Percentiles rank a stretch among this genome's conserved stretches.
Evolutionary conservation across 2,113 vertebrate genomes (phyloP).

Genomic region (Saguinus imperator): DNA sequence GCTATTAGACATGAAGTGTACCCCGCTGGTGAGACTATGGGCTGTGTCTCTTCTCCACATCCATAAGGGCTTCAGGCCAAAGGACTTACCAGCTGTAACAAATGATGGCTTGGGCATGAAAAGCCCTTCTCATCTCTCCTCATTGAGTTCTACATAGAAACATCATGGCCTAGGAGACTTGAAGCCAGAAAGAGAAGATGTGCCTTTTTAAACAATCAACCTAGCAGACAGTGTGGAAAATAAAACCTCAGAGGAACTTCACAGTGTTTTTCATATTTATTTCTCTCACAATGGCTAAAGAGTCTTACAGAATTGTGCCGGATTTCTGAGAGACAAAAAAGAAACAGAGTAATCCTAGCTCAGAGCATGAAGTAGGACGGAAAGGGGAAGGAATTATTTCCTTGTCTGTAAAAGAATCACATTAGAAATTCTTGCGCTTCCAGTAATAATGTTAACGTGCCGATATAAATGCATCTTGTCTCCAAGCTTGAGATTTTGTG

Average conservation of each 20-base stretch:
- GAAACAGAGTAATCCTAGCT: not conserved
- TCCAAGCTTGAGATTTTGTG: conserved; percentile 42
- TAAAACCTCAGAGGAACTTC: not conserved
- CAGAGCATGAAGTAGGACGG: not conserved
- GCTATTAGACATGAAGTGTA: rapidly evolving
- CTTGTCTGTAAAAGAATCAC: conserved; percentile 37
- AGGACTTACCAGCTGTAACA: not conserved
- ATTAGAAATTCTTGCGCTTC: conserved; percentile 41
- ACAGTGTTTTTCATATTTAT: not conserved
- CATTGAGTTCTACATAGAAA: not conserved
- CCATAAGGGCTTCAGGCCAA: rapidly evolving
- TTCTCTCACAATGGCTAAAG: conserved; percentile 32
- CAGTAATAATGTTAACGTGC: conserved; percentile 57
- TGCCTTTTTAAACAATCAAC: not conserved
- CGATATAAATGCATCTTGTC: conserved; percentile 45
- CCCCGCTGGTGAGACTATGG: not conserved
- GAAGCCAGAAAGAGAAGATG: not conserved
- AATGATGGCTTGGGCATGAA: not conserved
- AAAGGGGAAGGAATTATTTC: conserved; percentile 44
- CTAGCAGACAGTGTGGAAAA: not conserved
- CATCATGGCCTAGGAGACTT: not conserved
- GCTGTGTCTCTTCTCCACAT: not conserved
- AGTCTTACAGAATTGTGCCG: not conserved
- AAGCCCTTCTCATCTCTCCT: not conserved
- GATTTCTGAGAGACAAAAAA: not conserved